These are phyloP conservation scores for Petrocephalus schoutedeni DNA, from an alignment of 2,797 vertebrate species.

Conservation along the genomic window DNA sequence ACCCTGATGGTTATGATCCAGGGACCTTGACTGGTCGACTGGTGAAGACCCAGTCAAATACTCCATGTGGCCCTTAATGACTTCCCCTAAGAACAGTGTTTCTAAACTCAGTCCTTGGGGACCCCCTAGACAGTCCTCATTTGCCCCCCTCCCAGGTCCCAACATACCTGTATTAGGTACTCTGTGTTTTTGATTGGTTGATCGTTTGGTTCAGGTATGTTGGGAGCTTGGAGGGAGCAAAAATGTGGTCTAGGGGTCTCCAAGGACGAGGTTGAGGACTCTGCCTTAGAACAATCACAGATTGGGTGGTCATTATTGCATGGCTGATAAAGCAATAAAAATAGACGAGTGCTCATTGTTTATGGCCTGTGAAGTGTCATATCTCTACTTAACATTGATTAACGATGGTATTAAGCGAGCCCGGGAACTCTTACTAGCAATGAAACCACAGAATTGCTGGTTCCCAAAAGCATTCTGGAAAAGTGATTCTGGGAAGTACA, in stretches of 20 bases:
- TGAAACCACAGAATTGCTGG: background rate
- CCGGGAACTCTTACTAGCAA: background rate
- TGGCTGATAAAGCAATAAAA: background rate
- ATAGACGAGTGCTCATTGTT: background rate
- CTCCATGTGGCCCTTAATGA: too few species aligned
- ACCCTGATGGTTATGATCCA: too few species aligned
- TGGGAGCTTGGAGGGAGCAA: background rate
- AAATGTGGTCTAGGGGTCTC: background rate
- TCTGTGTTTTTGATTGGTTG: background rate
- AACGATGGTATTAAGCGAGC: background rate
- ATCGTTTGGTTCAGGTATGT: too few species aligned
- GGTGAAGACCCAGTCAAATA: too few species aligned
- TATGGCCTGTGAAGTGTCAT: background rate
- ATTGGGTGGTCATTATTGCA: background rate
- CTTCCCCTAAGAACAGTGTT: background rate
- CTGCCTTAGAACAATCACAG: background rate
- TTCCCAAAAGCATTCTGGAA: background rate
- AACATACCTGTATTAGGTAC: background rate
- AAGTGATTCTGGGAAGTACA: conserved; percentile 1
- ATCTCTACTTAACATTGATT: background rate
- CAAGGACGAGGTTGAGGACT: background rate
- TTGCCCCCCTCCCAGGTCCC: background rate
- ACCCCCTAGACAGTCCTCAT: background rate
- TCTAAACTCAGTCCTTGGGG: too few species aligned
- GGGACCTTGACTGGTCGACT: too few species aligned